These are phyloP conservation scores for Volucella zonaria DNA, from an alignment of 2,888 invertebrate species.

Conservation along the genomic window DNA sequence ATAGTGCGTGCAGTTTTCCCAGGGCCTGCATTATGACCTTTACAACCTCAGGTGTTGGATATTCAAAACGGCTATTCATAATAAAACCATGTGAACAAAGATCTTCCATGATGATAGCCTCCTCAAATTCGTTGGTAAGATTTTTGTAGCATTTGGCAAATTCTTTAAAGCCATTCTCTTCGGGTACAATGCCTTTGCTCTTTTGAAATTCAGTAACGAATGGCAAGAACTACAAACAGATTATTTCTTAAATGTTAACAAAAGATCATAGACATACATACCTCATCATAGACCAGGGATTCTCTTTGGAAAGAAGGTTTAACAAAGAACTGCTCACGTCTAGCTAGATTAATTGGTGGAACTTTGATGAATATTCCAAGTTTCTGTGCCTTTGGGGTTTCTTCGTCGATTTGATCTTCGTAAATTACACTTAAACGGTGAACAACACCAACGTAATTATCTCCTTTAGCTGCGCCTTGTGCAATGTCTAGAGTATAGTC, in stretches of 20 bases:
- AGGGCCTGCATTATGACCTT: slow-evolving; percentile 81
- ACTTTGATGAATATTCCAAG: slow-evolving; percentile 78
- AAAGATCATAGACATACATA: slow-evolving; percentile 24
- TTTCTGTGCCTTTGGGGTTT: background rate
- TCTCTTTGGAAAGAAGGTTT: slow-evolving; percentile 79
- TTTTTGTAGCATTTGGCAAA: slow-evolving; percentile 76
- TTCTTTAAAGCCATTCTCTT: slow-evolving; percentile 76
- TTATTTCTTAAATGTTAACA: background rate
- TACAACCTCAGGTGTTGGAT: slow-evolving; percentile 80
- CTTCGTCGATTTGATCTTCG: background rate
- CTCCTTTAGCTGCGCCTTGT: slow-evolving; percentile 78
- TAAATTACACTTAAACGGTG: slow-evolving; percentile 76
- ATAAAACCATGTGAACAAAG: slow-evolving; percentile 81
- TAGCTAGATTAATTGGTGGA: slow-evolving; percentile 78
- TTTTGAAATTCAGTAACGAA: slow-evolving; percentile 77
- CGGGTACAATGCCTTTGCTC: slow-evolving; percentile 74
- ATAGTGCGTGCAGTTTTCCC: slow-evolving; percentile 83
- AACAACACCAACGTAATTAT: slow-evolving; percentile 80
- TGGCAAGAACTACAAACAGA: slow-evolving; percentile 76
- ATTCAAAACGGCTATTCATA: slow-evolving; percentile 82
- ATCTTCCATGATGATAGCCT: slow-evolving; percentile 83
- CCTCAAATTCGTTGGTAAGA: slow-evolving; percentile 79
- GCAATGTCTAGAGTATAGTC: slow-evolving; percentile 73
- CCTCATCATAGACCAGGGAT: slow-evolving; percentile 78
- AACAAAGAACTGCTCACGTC: slow-evolving; percentile 79